Evolutionary conservation across 2,888 invertebrate species (phyloP).

Genomic region (Phalera bucephala): DNA sequence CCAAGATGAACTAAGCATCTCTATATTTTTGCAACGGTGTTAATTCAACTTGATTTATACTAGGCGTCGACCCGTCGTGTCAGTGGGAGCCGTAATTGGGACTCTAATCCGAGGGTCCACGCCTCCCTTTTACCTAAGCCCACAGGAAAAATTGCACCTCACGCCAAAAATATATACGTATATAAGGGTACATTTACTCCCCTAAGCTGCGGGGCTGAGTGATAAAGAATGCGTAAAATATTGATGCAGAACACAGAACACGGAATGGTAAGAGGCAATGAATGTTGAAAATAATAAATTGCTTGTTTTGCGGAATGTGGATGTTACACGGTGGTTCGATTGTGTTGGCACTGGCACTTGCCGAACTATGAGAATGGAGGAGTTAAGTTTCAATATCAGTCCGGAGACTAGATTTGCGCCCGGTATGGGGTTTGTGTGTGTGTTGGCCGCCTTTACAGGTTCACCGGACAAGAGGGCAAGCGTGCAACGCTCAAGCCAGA

Average conservation of each 20-base stretch:
- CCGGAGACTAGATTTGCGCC: too few species aligned
- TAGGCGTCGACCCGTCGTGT: slow-evolving; percentile 27
- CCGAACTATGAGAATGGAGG: too few species aligned
- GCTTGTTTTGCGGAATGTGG: too few species aligned
- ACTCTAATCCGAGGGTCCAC: slow-evolving; percentile 30
- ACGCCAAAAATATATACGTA: slow-evolving; percentile 10
- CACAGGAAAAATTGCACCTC: slow-evolving; percentile 26
- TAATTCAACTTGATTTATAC: slow-evolving; percentile 42
- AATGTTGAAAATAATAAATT: slow-evolving; percentile 7
- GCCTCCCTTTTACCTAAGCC: slow-evolving; percentile 18
- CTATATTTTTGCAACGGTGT: slow-evolving; percentile 22
- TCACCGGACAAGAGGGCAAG: too few species aligned
- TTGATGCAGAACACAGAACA: slow-evolving; percentile 24
- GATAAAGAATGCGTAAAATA: slow-evolving; percentile 34
- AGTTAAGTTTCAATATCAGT: too few species aligned
- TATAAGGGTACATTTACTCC: slow-evolving; percentile 12
- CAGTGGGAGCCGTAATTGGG: slow-evolving; percentile 41
- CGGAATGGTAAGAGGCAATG: slow-evolving; percentile 13
- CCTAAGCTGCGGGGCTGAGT: slow-evolving; percentile 4
- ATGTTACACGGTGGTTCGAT: too few species aligned
- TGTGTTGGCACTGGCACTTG: too few species aligned
- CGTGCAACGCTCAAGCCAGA: too few species aligned
- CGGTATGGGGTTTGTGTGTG: too few species aligned
- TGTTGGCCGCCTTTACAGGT: too few species aligned
- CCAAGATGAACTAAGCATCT: too few species aligned